Conservation (phyloP, 2,797 vertebrate species). For the Myiothlypis chrysogaster region DNA sequence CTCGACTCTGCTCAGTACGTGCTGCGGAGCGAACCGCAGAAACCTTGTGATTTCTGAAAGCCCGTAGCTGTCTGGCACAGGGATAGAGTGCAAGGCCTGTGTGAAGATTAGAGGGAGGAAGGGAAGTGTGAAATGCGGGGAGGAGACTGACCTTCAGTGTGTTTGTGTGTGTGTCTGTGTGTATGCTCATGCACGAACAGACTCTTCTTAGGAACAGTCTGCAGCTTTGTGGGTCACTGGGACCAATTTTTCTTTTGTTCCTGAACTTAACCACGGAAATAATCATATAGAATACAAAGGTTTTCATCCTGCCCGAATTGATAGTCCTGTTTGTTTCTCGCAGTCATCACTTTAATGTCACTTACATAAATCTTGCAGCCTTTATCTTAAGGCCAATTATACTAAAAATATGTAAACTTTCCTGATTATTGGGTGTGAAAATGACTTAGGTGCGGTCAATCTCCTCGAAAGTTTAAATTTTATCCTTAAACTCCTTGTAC, state of each 20-base stretch:
- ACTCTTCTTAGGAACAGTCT: background rate
- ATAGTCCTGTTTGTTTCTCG: background rate
- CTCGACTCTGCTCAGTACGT: rapidly evolving
- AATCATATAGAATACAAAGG: rapidly evolving
- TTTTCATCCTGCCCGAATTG: background rate
- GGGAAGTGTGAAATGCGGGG: no score
- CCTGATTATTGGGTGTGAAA: background rate
- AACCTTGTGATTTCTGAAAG: rapidly evolving
- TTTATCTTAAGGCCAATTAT: background rate
- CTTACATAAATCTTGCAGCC: background rate
- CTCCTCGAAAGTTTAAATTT: background rate
- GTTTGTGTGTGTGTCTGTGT: background rate
- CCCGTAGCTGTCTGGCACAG: rapidly evolving
- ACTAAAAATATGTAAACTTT: background rate
- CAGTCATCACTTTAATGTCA: background rate
- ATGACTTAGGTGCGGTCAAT: background rate
- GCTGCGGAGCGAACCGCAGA: rapidly evolving
- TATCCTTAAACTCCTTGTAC: background rate
- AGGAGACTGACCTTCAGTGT: background rate
- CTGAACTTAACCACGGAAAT: background rate
- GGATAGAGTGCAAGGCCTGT: background rate
- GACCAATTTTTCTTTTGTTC: background rate
- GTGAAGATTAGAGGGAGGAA: background rate
- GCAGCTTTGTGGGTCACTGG: background rate
- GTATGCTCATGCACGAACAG: rapidly evolving